Evolutionary conservation across 2,888 invertebrate genomes (phyloP), one percentile per base, ranked within the genome.

Genomic region (Drosophila peninsularis): DNA sequence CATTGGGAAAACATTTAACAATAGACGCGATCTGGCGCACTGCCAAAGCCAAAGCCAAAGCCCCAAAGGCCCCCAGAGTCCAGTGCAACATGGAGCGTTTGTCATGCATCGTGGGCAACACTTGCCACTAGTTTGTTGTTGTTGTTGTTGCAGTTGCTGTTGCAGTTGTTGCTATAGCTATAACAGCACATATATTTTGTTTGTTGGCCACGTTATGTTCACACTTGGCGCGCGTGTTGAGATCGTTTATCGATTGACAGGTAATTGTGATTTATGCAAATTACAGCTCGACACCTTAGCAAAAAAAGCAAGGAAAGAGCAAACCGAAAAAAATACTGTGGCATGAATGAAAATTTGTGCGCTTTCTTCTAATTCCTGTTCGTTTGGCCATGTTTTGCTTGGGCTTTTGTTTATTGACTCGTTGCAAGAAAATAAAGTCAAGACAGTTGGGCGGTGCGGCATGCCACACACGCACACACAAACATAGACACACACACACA

Each of bases 181-280:
- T 80, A 67, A 67, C 70, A 74, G 75, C 62, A 52, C 56, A 55
- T 55, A 19, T n/a, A 34, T 44, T 65, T 64, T 79, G 64, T 27
- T 52, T 71, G 57, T 53, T 56, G 66, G 63, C 68, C 70, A 54
- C 66, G 61, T 65, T 80, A 55, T 80, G 62, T 74, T 79, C 75
- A 71, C 71, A 65, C 76, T 61, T 76, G 54, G 69, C 55, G 61
- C 67, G 70, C 61, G 49, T 56, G 55, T 79, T 60, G 68, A 78
- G 82, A 88, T 86, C 83, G 87, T 64, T 75, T 79, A 89, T 89
- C 89, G 82, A 85, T 88, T 79, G 84, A 80, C 88, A 85, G 71
- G 80, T 82, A 88, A 85, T 89, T 85, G 84, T 89, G 89, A 85
- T 89, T 89, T 85, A 85, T 85, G 84, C 80, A 85, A 88, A 85